Percentiles rank a stretch among this genome's conserved stretches.
Evolutionary conservation across 2,797 vertebrate genomes (phyloP).

Genomic region (Sebastes diaconus): DNA sequence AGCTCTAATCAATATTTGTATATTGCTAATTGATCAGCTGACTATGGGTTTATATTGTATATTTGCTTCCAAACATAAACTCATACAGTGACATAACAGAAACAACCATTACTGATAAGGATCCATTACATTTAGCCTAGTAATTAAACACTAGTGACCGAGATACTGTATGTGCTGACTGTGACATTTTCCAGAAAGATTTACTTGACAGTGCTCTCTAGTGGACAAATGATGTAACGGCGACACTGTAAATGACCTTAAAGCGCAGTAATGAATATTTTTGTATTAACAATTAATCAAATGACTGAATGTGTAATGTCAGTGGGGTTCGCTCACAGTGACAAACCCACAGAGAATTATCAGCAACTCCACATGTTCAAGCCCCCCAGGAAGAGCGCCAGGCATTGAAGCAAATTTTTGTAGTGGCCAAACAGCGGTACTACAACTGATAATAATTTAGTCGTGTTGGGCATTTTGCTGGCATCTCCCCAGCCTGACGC

Average conservation of each 20-base stretch:
- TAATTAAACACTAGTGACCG: too few species aligned
- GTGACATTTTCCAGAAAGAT: neutral
- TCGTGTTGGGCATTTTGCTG: too few species aligned
- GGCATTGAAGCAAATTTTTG: too few species aligned
- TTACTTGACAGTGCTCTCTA: neutral
- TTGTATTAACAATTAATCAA: neutral
- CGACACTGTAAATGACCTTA: too few species aligned
- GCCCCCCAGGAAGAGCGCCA: too few species aligned
- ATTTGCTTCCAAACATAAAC: neutral
- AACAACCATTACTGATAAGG: neutral
- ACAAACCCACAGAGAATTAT: neutral
- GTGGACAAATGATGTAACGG: neutral
- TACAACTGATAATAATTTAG: too few species aligned
- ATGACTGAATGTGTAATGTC: neutral
- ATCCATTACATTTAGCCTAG: neutral
- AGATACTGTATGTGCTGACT: too few species aligned
- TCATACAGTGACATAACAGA: neutral
- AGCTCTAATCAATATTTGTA: neutral
- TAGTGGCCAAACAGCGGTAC: too few species aligned
- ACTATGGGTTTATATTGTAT: neutral
- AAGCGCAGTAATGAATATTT: neutral
- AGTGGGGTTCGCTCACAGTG: neutral
- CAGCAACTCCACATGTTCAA: too few species aligned
- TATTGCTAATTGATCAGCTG: neutral
- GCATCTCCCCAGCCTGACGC: too few species aligned